Conservation (phyloP, 2,888 invertebrate genomes). For the Mylabris sibirica region DNA sequence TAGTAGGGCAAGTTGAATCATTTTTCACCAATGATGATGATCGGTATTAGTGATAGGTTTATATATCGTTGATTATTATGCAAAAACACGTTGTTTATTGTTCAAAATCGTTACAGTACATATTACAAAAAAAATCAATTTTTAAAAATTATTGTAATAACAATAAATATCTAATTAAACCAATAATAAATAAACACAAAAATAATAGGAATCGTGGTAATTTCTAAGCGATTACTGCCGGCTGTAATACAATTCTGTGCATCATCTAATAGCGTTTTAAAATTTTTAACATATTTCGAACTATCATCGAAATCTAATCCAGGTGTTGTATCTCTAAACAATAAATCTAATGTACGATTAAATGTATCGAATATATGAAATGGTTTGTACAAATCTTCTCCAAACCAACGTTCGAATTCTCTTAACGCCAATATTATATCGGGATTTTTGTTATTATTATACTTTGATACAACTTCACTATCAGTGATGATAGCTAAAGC, state of each 20-base stretch:
- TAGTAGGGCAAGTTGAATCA: background rate
- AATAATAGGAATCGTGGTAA: background rate
- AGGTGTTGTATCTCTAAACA: conserved; percentile 66
- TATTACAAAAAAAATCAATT: too few species aligned
- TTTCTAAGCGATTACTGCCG: background rate
- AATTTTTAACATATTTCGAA: conserved; percentile 64
- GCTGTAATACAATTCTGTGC: conserved; percentile 55
- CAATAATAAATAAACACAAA: background rate
- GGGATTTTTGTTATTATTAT: conserved; percentile 49
- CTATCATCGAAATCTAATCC: conserved; percentile 63
- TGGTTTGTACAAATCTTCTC: conserved; percentile 59
- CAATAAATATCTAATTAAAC: background rate
- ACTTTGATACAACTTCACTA: conserved; percentile 67
- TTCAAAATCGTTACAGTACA: too few species aligned
- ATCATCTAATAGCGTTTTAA: conserved; percentile 65
- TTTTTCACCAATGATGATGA: background rate
- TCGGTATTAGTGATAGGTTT: background rate
- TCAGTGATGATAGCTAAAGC: conserved; percentile 68
- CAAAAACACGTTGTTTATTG: background rate
- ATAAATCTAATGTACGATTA: conserved; percentile 63
- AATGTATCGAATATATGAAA: conserved; percentile 69
- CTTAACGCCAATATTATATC: conserved; percentile 49
- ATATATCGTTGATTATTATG: background rate
- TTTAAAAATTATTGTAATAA: background rate
- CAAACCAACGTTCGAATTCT: conserved; percentile 52